phyloP scores from a whole-genome alignment of 2,797 vertebrate genomes.

The Cyprinella venusta region DNA sequence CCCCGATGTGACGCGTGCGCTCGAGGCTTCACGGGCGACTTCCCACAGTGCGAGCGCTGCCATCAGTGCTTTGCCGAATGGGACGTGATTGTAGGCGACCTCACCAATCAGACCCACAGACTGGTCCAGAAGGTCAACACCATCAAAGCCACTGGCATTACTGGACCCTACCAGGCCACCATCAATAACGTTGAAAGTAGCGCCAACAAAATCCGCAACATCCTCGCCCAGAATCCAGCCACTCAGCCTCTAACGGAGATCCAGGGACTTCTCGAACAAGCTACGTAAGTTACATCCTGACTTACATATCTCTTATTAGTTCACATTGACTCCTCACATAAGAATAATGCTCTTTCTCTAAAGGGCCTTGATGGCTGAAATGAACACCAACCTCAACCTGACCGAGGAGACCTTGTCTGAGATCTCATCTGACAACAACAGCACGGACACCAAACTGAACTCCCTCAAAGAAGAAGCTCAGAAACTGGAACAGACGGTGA shows the following conservation, averaged over 20 bases:
- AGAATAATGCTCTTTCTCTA: slow-evolving; percentile 27
- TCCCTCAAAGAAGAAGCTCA: slow-evolving; percentile 80
- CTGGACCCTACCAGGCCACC: slow-evolving; percentile 85
- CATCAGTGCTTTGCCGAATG: slow-evolving; percentile 94
- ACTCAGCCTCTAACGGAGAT: slow-evolving; percentile 89
- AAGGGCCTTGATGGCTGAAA: slow-evolving; percentile 86
- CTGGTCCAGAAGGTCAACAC: slow-evolving; percentile 87
- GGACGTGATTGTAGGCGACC: slow-evolving; percentile 83
- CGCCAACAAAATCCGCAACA: slow-evolving; percentile 77
- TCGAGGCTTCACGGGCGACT: slow-evolving; percentile 88
- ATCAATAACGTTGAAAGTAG: slow-evolving; percentile 85
- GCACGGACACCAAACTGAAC: slow-evolving; percentile 75
- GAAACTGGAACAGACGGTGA: slow-evolving; percentile 82
- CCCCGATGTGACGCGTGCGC: slow-evolving; percentile 87
- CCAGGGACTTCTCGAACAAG: slow-evolving; percentile 88
- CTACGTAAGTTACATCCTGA: slow-evolving; percentile 80
- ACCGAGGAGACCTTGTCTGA: slow-evolving; percentile 80
- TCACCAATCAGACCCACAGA: slow-evolving; percentile 89
- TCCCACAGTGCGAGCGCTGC: slow-evolving; percentile 89
- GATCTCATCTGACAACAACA: slow-evolving; percentile 74
- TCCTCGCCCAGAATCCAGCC: slow-evolving; percentile 88
- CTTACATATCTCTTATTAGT: background rate
- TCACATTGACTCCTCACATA: background rate
- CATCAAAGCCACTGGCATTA: slow-evolving; percentile 87
- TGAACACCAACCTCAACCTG: slow-evolving; percentile 82